phyloP scores from a whole-genome alignment of 2,113 vertebrate species.

The Pseudolaguvia tuberculata region DNA sequence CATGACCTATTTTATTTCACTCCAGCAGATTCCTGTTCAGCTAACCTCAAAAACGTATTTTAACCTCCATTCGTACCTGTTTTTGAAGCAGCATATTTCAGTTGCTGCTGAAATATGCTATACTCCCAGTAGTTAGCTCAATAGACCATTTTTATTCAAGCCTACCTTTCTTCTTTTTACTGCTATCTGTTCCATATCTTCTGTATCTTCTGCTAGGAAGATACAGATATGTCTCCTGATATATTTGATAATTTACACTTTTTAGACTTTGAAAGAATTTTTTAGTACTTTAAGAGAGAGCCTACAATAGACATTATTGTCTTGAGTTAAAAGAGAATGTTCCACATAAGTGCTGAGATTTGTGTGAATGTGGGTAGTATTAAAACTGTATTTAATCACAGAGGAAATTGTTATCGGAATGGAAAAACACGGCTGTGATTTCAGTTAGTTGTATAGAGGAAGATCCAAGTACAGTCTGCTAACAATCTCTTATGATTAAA shows the following conservation, averaged over 20 bases:
- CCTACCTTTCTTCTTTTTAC: constrained; percentile 23
- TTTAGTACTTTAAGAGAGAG: constrained; percentile 43
- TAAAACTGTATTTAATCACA: background rate
- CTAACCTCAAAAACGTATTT: background rate
- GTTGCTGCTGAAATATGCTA: no score
- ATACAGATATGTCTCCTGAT: constrained; percentile 33
- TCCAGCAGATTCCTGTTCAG: constrained; percentile 10
- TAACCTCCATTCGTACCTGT: constrained; percentile 12
- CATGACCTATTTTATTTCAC: background rate
- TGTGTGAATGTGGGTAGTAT: constrained; percentile 13
- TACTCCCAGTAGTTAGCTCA: constrained; percentile 18
- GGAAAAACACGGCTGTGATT: background rate
- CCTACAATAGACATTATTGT: constrained; percentile 28
- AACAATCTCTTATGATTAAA: constrained; percentile 26
- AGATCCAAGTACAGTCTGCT: constrained; percentile 25
- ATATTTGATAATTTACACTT: constrained; percentile 41
- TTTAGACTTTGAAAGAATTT: constrained; percentile 31
- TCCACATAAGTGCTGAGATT: constrained; percentile 29
- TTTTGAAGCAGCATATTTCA: constrained; percentile 15
- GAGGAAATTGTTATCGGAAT: constrained; percentile 5
- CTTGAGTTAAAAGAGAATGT: constrained; percentile 17
- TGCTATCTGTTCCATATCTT: no score
- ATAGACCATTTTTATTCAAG: constrained; percentile 32
- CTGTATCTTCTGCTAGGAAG: constrained; percentile 28
- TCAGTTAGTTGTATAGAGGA: constrained; percentile 13